phyloP scores from a whole-genome alignment of 1,140 invertebrate species.

The Eciton burchellii region DNA sequence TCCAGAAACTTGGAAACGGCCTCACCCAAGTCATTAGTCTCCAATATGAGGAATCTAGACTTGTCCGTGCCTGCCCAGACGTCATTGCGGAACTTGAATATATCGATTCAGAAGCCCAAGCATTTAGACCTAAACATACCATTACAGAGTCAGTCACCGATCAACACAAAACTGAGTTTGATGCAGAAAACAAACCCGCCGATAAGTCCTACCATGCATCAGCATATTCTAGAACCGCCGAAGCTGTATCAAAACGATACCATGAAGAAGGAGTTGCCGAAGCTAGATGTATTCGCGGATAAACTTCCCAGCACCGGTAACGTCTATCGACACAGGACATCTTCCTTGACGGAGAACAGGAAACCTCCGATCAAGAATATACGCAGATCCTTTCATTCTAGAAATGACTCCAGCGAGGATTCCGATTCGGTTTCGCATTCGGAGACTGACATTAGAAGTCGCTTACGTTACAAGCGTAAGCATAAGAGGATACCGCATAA shows the following conservation, averaged over 20 bases:
- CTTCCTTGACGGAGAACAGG: conserved; percentile 80
- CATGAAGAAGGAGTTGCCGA: conserved; percentile 63
- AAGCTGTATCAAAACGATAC: conserved; percentile 82
- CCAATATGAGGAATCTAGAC: conserved; percentile 72
- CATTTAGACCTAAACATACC: conserved; percentile 78
- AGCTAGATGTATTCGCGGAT: conserved; percentile 70
- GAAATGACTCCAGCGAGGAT: conserved; percentile 83
- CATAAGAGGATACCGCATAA: conserved; percentile 79
- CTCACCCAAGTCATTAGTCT: conserved; percentile 56
- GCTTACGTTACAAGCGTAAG: conserved; percentile 78
- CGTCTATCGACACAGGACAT: conserved; percentile 81
- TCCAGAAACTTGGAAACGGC: conserved; percentile 74
- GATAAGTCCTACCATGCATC: conserved; percentile 74
- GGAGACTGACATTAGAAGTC: conserved; percentile 82
- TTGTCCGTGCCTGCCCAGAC: conserved; percentile 47
- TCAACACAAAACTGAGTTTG: conserved; percentile 63
- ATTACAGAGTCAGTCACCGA: conserved; percentile 62
- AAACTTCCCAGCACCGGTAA: conserved; percentile 66
- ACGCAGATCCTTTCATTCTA: conserved; percentile 81
- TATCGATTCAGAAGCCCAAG: conserved; percentile 77
- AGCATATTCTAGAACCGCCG: conserved; percentile 81
- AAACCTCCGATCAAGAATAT: conserved; percentile 78
- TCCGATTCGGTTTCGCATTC: conserved; percentile 84
- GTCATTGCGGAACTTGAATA: conserved; percentile 63
- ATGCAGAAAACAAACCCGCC: conserved; percentile 59